Percentiles rank a stretch among this genome's conserved stretches.
phyloP scores from a whole-genome alignment of 2,888 invertebrate species.

The Calliopum simillimum region DNA sequence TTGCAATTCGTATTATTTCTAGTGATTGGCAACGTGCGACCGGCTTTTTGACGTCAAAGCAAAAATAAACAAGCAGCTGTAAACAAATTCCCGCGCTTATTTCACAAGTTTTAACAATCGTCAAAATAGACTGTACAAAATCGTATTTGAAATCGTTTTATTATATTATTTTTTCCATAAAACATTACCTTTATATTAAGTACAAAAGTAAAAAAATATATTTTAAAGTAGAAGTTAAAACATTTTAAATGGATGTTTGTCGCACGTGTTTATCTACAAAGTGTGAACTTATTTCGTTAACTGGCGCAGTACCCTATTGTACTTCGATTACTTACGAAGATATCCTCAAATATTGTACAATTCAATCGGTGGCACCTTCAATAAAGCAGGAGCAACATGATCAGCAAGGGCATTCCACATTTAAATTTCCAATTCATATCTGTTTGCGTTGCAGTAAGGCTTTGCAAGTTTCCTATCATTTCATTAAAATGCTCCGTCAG shows the following conservation, averaged over 20 bases:
- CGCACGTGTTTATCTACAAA: constrained; percentile 54
- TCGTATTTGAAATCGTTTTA: too few relatives aligned
- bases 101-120: too few relatives aligned
- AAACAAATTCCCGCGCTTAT: too few relatives aligned
- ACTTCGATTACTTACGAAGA: constrained; percentile 37
- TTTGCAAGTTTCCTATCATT: constrained; percentile 57
- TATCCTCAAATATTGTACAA: constrained; percentile 44
- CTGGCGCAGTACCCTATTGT: constrained; percentile 19
- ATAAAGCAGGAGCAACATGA: neutral
- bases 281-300: constrained; percentile 28
- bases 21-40: too few relatives aligned
- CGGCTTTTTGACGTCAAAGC: too few relatives aligned
- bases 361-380: constrained; percentile 22
- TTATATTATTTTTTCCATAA: too few relatives aligned
- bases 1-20: neutral
- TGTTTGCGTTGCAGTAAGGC: constrained; percentile 59
- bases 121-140: too few relatives aligned
- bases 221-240: neutral
- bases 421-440: constrained; percentile 54
- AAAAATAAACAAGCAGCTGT: too few relatives aligned
- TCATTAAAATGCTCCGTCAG: constrained; percentile 51
- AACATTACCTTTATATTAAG: too few relatives aligned
- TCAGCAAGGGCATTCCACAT: neutral
- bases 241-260: constrained; percentile 40
- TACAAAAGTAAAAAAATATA: too few relatives aligned